phyloP scores from a whole-genome alignment of 1,140 invertebrate species.

The Radopholus similis region DNA sequence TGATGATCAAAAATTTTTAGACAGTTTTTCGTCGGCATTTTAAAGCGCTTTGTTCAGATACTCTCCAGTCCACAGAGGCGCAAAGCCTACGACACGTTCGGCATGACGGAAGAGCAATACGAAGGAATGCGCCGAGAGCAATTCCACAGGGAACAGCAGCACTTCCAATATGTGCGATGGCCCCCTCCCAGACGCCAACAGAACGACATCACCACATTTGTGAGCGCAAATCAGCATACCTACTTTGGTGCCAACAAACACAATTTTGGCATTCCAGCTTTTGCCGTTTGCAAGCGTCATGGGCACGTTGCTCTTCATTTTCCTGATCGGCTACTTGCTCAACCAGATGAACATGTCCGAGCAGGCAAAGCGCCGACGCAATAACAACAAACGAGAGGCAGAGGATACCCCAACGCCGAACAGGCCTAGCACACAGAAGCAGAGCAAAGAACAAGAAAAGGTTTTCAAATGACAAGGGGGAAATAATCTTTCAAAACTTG shows the following conservation, averaged over 20 bases:
- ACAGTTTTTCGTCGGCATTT: too few relatives aligned
- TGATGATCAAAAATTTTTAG: neutral
- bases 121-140: neutral
- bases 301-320: slow-evolving; percentile 54
- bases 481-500: neutral
- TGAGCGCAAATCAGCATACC: neutral
- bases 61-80: neutral
- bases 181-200: neutral
- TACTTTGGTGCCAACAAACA: neutral
- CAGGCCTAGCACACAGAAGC: neutral
- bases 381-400: slow-evolving; percentile 8
- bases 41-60: too few relatives aligned
- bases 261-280: slow-evolving; percentile 12
- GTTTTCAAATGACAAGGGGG: neutral
- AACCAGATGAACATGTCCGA: slow-evolving; percentile 26
- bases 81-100: slow-evolving; percentile 2
- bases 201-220: slow-evolving; percentile 1
- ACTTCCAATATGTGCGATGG: slow-evolving; percentile 14
- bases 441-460: slow-evolving; percentile 4
- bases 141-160: neutral
- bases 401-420: neutral
- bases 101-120: slow-evolving; percentile 7
- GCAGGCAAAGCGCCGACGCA: neutral
- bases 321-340: slow-evolving; percentile 47
- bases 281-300: slow-evolving; percentile 54